Evolutionary conservation across 1,140 invertebrate species (phyloP), one percentile per base, ranked within the genome.

Genomic region (Battus philenor): DNA sequence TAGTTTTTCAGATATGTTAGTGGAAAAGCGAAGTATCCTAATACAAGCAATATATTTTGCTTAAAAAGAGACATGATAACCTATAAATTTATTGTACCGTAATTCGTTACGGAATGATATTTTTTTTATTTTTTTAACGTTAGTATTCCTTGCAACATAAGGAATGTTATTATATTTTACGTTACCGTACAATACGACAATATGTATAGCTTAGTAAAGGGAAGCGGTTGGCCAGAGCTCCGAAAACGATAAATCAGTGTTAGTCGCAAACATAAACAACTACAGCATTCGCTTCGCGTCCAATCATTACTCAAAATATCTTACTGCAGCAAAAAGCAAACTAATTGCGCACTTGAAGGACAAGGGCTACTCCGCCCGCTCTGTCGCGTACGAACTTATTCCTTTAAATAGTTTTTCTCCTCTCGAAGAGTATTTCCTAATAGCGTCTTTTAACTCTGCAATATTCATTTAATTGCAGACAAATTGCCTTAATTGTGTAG

Each of bases 321-420:
- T 48, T 44, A 76, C 56, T 74, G 69, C 76, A 73, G 63, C 68
- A 80, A 84, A 84, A 84, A 80, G 64, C 54, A 57, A 50, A 75
- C 80, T 84, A 84, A 84, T 80, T 84, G 74, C 71, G 60, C 54
- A 63, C 68, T 74, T 77, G 69, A 82, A 77, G 77, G 76, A 81
- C 79, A 77, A 76, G 77, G 70, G 66, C 66, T 68, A 69, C 67
- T 77, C 59, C 50, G 26, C 61, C 50, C 54, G 44, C 61, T 72
- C 61, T 66, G 74, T 76, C 65, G 68, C 68, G 74, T 75, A 68
- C 62, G 56, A 77, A 81, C 75, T 84, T 77, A 78, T 72, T 71
- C 76, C 80, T 76, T 84, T 71, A 69, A 76, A 73, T 72, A 77
- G 75, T 81, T 83, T 79, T 79, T 78, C 68, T 67, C 48, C 60